Base-by-base conservation (phyloP, 2,888 invertebrate species). In the Thymelicus sylvestris region DNA sequence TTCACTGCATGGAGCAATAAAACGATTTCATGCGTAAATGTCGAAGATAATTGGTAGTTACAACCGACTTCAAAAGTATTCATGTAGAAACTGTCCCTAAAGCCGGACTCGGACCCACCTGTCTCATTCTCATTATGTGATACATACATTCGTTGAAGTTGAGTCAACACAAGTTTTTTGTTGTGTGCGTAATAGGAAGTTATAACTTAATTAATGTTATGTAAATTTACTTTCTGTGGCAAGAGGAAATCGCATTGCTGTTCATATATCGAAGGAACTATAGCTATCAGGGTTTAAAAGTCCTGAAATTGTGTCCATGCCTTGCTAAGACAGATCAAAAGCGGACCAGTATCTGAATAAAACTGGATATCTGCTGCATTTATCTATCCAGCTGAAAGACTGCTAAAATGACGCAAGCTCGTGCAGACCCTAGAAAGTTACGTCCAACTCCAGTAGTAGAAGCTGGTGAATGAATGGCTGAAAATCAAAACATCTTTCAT, bases 11-110 rank as follows among this genome's bases (percentile, higher is more conserved):
- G 3, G 15, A 15, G 52, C 15, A 52, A 52, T 15, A 15, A 39
- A 50, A 52, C 19, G 61, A 67, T 57, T 57, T 39, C 63, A 63
- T n/a, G 57, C 38, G 44, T 63, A 68, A 68, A 68, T 68, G 68
- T 68, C 68, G 63, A 39, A 63, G 38, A 68, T 68, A 68, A 68
- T 68, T 68, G 55, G 57, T 63, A 68, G 63, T 68, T 68, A 52
- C 62, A 12, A 24, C 12, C 41, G 61, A 68, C 62, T 52, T 55
- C 63, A 68, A 47, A 57, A 15, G 55, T 67, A 62, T 44, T 61
- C 55, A 44, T 63, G 47, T 63, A 38, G 62, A 68, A 55, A 59
- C 57, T 47, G 47, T 55, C 63, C 24, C 47, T 57, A 10, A 44
- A 62, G 52, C 67, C 67, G 62, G 67, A 41, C 52, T n/a, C 38